Evolutionary conservation across 2,888 invertebrate species (phyloP), one percentile per base, ranked within the genome.

Genomic region (Cephalotes varians): DNA sequence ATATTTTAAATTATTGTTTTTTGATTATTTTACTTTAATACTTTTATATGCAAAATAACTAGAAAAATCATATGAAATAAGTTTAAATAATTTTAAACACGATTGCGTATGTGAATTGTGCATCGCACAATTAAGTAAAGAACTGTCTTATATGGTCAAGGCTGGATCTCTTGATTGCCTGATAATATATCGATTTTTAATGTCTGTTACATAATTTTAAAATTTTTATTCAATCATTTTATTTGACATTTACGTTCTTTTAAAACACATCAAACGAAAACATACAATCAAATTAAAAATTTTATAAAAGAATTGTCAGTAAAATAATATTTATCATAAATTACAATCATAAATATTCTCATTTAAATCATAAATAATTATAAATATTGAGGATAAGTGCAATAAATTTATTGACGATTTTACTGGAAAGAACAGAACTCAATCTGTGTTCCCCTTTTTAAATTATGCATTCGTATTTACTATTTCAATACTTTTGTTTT

Each of bases 401-500:
- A 64, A 64, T 18, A 65, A n/a, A 64, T 15, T 51, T 74, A 12
- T 0, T 37, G 9, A 37, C 6, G 1, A 47, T 37, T 2, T 51
- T 1, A 3, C 28, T 51, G 31, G 9, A 31, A 40, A 76, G 2
- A 76, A 21, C 15, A 67, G 4, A 28, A 67, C 18, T 25, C 0
- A 3, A 6, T n/a, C 54, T 56, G 4, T 7, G 28, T 64, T 44
- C 12, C 1, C 18, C n/a, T 62, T 58, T 83, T 65, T 71, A 72
- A 69, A 37, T 65, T 74, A 80, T 80, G 76, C 79, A 79, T 67
- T 85, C 85, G 81, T 85, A 74, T 84, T 87, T 83, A 69, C 73
- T 80, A 84, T 87, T 88, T 73, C 85, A 84, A 86, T 81, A 71
- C 71, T 73, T 85, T 87, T 84, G 62, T 79, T 87, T 83, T 86